These are phyloP conservation scores for Masnerella sp. DNA, from an alignment of 2,888 invertebrate genomes.

Conservation along the genomic window DNA sequence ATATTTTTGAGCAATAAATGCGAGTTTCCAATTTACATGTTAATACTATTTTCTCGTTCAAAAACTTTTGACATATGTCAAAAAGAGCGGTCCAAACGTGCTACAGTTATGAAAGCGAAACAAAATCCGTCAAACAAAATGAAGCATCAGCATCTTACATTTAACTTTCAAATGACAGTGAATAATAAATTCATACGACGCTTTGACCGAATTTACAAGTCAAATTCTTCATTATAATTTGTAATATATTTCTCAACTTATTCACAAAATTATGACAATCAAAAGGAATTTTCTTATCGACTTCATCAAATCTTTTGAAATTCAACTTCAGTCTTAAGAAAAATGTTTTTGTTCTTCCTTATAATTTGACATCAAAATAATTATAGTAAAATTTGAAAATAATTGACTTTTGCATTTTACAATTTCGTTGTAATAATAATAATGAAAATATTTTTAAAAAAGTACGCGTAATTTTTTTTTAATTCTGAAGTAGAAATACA, in stretches of 20 bases:
- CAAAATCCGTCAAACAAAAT: conserved; percentile 2
- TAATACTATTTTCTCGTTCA: background rate
- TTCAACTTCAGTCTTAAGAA: conserved; percentile 2
- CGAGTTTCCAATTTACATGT: no score
- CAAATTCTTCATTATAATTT: conserved; percentile 36
- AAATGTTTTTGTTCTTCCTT: no score
- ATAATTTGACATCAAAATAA: no score
- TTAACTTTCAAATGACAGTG: conserved; percentile 24
- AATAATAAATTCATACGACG: conserved; percentile 27
- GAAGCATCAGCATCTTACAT: conserved; percentile 4
- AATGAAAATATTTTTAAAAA: no score
- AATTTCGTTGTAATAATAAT: no score
- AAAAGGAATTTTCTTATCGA: conserved; percentile 10
- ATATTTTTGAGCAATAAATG: no score
- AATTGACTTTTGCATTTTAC: no score
- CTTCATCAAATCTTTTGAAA: conserved; percentile 23
- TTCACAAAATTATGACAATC: conserved; percentile 28
- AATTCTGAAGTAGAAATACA: no score
- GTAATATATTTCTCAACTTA: conserved; percentile 21
- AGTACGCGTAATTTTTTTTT: no score
- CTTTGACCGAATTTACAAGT: conserved; percentile 38
- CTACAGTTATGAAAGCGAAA: conserved; percentile 5
- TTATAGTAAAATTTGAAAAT: no score
- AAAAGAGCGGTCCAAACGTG: no score
- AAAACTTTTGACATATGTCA: background rate